Base-by-base conservation (phyloP, 2,888 invertebrate genomes). In the Synergus umbraculus region DNA sequence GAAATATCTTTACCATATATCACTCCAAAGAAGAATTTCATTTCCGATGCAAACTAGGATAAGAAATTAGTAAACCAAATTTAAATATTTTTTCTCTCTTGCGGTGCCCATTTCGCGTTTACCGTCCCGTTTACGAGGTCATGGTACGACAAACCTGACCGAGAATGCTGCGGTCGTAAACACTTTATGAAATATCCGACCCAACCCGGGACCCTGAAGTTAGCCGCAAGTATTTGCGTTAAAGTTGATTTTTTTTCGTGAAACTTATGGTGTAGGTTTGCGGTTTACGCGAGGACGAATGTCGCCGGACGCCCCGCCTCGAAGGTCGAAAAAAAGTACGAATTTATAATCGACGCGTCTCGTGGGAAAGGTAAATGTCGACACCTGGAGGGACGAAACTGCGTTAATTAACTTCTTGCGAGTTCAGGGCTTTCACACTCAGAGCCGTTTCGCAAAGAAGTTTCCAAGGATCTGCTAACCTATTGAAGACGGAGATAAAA, bases 341-440 rank as follows among this genome's bases (percentile, higher is more conserved):
- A 66, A 66, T 66, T 66, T 66, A 44, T 43, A 66, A 66, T 66
- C 44, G 66, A 66, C 66, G 66, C 44, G 18, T 66, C 22, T 66
- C 43, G 66, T 66, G 66, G 66, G 66, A 66, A 66, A 66, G 37
- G 60, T 18, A 60, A 22, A 60, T 60, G 60, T 60, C 22, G 60
- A 60, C 60, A 60, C 60, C 60, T 60, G 60, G 22, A 18, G 12
- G 12, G 44, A 12, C 43, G 43, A 44, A 43, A 66, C n/a, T 4
- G 43, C 43, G 43, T 66, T 66, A 66, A 44, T 66, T 66, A 66
- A 66, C 66, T 43, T 66, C 66, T 66, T 43, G 4, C 10, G 43
- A 43, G 18, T 66, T 66, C 43, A 66, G 15, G 66, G 66, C n/a
- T 43, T 43, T 66, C 43, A 12, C 41, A 29, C 60, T 66, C 43